A percentile compares a stretch with the other conserved stretches of the same genome.
Conservation (phyloP, 2,113 vertebrate genomes). For the Tylochromis polylepis region DNA sequence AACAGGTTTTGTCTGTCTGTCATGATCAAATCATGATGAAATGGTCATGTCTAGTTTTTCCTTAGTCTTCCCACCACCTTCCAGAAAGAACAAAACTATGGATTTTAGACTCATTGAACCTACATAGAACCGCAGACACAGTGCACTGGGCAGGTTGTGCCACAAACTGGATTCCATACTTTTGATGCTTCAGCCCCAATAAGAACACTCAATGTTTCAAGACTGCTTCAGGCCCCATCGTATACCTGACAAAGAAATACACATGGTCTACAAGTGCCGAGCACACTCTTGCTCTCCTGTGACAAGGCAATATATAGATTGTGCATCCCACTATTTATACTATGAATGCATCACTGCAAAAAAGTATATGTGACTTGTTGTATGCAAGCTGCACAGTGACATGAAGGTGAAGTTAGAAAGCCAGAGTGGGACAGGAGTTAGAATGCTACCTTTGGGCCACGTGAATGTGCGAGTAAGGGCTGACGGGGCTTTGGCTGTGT, state of each 20-base stretch:
- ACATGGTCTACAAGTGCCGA: background rate
- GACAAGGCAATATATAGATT: background rate
- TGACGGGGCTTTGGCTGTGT: slow-evolving; percentile 48
- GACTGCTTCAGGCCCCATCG: slow-evolving; percentile 32
- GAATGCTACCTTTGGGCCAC: slow-evolving; percentile 33
- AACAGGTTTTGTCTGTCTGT: background rate
- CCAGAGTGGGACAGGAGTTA: background rate
- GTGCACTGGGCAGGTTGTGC: background rate
- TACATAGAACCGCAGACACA: background rate
- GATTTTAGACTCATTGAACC: background rate
- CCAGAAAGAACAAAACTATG: background rate
- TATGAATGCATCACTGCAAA: background rate
- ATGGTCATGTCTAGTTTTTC: background rate
- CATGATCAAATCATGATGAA: background rate
- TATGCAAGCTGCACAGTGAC: background rate
- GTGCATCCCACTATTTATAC: background rate
- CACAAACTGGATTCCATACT: slow-evolving; percentile 28
- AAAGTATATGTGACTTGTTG: background rate
- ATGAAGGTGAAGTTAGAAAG: background rate
- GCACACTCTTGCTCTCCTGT: background rate
- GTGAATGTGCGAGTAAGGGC: slow-evolving; percentile 54
- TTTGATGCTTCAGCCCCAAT: slow-evolving; percentile 30
- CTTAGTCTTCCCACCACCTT: background rate
- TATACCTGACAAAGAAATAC: slow-evolving; percentile 33
- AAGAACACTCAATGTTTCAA: slow-evolving; percentile 38